Conservation (phyloP, 2,113 vertebrate species). For the Erinaceus europaeus region DNA sequence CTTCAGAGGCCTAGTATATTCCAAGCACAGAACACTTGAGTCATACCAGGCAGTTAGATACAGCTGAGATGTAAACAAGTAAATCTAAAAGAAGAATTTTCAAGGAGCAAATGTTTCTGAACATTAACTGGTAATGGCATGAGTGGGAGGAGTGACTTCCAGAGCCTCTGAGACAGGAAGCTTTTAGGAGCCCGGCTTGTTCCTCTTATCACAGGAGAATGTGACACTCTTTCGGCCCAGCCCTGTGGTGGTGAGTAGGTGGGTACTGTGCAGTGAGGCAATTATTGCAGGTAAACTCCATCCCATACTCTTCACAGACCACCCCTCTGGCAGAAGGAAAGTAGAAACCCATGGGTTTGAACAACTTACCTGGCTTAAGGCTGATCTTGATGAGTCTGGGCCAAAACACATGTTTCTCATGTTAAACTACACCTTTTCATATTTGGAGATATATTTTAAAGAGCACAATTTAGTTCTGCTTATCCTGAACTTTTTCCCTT, state of each 20-base stretch:
- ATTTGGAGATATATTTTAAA: not conserved
- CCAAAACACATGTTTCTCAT: not conserved
- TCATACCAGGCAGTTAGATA: not conserved
- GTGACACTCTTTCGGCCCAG: not conserved
- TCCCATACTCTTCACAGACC: not conserved
- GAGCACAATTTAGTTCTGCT: constrained; percentile 6
- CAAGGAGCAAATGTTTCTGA: not conserved
- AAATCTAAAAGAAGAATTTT: not conserved
- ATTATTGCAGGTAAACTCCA: not conserved
- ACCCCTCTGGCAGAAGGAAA: fast-evolving
- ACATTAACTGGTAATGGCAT: not conserved
- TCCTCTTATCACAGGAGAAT: fast-evolving
- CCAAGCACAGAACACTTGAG: not conserved
- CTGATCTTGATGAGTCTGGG: not conserved
- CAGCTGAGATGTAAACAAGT: not conserved
- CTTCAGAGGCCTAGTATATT: constrained; percentile 11
- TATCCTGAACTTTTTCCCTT: not conserved
- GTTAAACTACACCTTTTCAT: not conserved
- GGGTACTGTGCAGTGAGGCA: fast-evolving
- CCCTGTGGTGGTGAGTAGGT: not conserved
- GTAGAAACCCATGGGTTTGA: too few relatives aligned
- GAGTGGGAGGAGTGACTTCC: not conserved
- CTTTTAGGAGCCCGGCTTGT: not conserved
- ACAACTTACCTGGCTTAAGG: not conserved
- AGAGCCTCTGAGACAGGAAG: not conserved